Evolutionary conservation across 23 tunicate species (phyloP).

Genomic region (Botrylloides violaceus): DNA sequence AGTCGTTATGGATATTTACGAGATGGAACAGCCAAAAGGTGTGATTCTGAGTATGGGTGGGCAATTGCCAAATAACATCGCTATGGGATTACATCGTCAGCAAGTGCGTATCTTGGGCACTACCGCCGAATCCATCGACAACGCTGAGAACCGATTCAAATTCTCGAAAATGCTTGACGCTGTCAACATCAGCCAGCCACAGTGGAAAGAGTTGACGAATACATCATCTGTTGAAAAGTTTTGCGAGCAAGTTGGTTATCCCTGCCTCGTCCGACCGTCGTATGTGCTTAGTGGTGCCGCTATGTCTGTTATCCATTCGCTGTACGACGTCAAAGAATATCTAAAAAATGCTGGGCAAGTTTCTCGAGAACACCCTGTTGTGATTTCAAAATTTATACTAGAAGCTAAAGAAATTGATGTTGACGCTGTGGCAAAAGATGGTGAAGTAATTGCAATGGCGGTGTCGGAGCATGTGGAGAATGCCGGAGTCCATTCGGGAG

Average conservation of each 20-base stretch:
- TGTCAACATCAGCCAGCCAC: slow-evolving; percentile 74
- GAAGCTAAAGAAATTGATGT: slow-evolving; percentile 97
- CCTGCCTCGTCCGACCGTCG: slow-evolving; percentile 88
- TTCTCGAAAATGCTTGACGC: slow-evolving; percentile 77
- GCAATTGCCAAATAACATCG: slow-evolving; percentile 91
- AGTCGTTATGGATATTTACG: slow-evolving; percentile 85
- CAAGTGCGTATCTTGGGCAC: slow-evolving; percentile 77
- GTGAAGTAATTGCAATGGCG: slow-evolving; percentile 82
- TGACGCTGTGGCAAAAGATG: slow-evolving; percentile 82
- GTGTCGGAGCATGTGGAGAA: slow-evolving; percentile 88
- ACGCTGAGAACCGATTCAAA: slow-evolving; percentile 93
- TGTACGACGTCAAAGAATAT: slow-evolving; percentile 59
- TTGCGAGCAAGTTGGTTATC: slow-evolving; percentile 72
- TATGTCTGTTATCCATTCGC: slow-evolving; percentile 85
- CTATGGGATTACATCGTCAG: slow-evolving; percentile 88
- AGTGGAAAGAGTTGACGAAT: slow-evolving; percentile 66
- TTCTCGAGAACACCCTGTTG: slow-evolving; percentile 92
- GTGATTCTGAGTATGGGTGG: slow-evolving; percentile 96
- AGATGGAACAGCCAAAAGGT: slow-evolving; percentile 65
- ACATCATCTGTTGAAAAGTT: slow-evolving; percentile 51
- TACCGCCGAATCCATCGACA: slow-evolving; percentile 83
- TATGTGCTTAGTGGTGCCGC: slow-evolving; percentile 95
- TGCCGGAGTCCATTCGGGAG: slow-evolving; percentile 95
- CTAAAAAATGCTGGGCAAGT: slow-evolving; percentile 59
- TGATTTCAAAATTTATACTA: slow-evolving; percentile 83